Evolutionary conservation across 1,140 invertebrate genomes (phyloP).

Genomic region (Xylocopa sonorina): DNA sequence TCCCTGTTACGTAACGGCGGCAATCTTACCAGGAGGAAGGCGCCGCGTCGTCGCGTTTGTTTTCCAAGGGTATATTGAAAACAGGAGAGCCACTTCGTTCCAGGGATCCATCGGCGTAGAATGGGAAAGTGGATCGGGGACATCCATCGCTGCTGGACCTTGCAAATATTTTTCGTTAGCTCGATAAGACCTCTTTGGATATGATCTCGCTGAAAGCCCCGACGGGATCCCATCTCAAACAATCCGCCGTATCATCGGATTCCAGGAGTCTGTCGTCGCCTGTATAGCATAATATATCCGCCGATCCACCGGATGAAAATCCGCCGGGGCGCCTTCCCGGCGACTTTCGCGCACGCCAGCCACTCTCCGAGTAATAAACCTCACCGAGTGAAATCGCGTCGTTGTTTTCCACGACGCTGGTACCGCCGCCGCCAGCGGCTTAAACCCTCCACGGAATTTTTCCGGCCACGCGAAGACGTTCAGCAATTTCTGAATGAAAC

Average conservation of each 20-base stretch:
- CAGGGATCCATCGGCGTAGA: conserved; percentile 10
- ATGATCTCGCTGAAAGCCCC: conserved; percentile 36
- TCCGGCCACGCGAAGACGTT: too few species aligned
- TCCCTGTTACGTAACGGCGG: conserved; percentile 13
- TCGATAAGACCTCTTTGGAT: conserved; percentile 15
- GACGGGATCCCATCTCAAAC: conserved; percentile 20
- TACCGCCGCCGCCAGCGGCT: too few species aligned
- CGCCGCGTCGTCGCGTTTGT: conserved; percentile 6
- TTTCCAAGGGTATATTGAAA: conserved; percentile 33
- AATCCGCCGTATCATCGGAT: conserved; percentile 25
- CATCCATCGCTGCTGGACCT: conserved; percentile 30
- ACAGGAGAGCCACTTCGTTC: conserved; percentile 35
- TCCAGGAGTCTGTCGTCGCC: neutral
- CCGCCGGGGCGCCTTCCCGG: neutral
- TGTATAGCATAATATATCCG: conserved; percentile 17
- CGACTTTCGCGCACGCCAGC: neutral
- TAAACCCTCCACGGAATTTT: neutral
- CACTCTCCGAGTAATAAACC: conserved; percentile 17
- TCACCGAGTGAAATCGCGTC: neutral
- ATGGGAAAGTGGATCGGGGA: conserved; percentile 19
- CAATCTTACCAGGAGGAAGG: neutral
- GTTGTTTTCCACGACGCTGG: neutral
- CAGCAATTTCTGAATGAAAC: conserved; percentile 25
- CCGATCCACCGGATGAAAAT: conserved; percentile 3
- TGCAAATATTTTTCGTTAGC: conserved; percentile 47